Evolutionary conservation across 2,797 vertebrate species (phyloP).

Genomic region (Cottoperca gobio): DNA sequence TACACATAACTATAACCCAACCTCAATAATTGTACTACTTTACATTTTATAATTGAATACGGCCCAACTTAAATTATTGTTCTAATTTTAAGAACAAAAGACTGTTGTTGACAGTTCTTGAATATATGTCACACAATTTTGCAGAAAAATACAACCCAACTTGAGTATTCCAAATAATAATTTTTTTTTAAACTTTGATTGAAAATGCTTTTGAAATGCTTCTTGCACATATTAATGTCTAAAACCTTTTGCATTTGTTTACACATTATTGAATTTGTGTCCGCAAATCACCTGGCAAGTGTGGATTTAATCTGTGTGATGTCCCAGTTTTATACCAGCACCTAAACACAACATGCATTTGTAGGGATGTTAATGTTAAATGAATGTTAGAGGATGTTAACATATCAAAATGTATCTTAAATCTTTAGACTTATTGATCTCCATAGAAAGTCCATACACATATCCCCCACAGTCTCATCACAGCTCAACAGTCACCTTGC

Average conservation of each 20-base stretch:
- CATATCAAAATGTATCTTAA: neutral
- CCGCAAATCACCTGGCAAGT: neutral
- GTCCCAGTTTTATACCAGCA: neutral
- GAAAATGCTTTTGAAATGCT: no score
- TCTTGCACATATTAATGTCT: no score
- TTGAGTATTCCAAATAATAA: no score
- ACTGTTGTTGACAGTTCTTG: no score
- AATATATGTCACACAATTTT: no score
- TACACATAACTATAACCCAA: neutral
- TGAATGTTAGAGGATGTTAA: no score
- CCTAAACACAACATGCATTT: neutral
- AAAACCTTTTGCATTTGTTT: neutral
- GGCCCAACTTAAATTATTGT: neutral
- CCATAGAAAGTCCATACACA: neutral
- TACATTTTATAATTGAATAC: neutral
- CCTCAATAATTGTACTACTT: neutral
- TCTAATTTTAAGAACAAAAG: no score
- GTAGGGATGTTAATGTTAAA: no score
- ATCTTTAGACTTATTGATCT: neutral
- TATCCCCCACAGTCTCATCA: neutral
- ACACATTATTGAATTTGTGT: neutral
- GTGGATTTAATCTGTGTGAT: no score
- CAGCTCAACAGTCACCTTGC: slow-evolving; percentile 23
- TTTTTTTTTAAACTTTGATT: no score
- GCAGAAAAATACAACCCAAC: no score